Conservation (phyloP, 1,140 invertebrate genomes). For the Ips nitidus region DNA sequence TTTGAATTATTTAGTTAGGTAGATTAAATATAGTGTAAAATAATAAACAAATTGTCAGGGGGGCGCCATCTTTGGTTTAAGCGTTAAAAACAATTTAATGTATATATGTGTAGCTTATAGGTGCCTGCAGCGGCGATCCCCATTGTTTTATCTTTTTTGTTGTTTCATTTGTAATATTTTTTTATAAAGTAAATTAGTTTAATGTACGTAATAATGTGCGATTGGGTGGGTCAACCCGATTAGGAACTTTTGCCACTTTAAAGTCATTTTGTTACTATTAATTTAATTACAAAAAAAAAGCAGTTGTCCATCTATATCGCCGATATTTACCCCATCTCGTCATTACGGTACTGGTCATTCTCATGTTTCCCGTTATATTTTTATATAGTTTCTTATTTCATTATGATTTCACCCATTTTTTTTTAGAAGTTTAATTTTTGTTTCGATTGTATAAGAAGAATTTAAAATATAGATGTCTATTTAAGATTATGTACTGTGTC, state of each 20-base stretch:
- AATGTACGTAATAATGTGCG: constrained; percentile 13
- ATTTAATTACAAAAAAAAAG: no score
- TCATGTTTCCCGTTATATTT: constrained; percentile 32
- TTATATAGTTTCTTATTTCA: constrained; percentile 35
- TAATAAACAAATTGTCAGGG: constrained; percentile 38
- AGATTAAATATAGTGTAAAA: constrained; percentile 48
- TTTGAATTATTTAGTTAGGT: constrained; percentile 11
- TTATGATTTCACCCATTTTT: constrained; percentile 26
- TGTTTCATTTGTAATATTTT: constrained; percentile 41
- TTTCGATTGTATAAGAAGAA: constrained; percentile 34
- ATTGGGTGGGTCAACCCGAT: neutral
- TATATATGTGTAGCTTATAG: constrained; percentile 24
- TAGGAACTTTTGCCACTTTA: neutral
- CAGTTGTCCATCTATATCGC: constrained; percentile 4
- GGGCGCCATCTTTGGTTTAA: constrained; percentile 21
- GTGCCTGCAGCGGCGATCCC: constrained; percentile 11
- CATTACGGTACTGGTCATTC: constrained; percentile 37
- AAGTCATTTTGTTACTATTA: no score
- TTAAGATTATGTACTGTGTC: constrained; percentile 21
- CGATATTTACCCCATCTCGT: constrained; percentile 28
- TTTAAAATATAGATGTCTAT: constrained; percentile 37
- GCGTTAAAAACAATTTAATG: constrained; percentile 7
- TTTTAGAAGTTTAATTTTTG: constrained; percentile 32
- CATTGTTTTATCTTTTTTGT: constrained; percentile 35
- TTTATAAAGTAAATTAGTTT: constrained; percentile 25